phyloP scores from a whole-genome alignment of 2,797 vertebrate species.

The Myotis pilosus region DNA sequence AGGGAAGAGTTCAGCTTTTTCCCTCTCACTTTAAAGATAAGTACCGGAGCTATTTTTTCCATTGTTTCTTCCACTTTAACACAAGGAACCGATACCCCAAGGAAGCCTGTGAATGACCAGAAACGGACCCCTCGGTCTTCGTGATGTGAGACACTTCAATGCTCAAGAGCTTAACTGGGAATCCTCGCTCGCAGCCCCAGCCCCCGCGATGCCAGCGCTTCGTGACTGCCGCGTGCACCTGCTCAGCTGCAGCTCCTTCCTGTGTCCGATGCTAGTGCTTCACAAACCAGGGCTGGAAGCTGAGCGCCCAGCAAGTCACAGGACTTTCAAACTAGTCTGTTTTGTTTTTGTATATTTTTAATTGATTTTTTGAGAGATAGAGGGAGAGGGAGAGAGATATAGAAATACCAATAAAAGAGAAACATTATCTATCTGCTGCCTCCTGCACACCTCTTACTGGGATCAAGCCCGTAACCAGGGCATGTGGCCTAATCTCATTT shows the following conservation, averaged over 20 bases:
- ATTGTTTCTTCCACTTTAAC: not conserved
- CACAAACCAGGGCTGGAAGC: not conserved
- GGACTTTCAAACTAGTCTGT: not conserved
- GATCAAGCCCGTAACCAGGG: too few relatives aligned
- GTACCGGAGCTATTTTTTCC: not conserved
- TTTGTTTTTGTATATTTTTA: not conserved
- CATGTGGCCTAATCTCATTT: too few relatives aligned
- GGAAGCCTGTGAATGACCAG: not conserved
- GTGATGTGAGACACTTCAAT: not conserved
- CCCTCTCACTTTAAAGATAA: not conserved
- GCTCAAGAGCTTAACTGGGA: not conserved
- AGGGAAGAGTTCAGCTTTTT: not conserved
- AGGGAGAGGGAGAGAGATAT: too few relatives aligned
- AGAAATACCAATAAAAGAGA: too few relatives aligned
- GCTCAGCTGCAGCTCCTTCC: not conserved
- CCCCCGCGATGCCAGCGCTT: not conserved
- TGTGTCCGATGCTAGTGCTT: not conserved
- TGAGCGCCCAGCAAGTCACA: not conserved
- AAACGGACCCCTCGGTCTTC: not conserved
- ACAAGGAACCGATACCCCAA: not conserved
- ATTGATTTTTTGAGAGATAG: too few relatives aligned
- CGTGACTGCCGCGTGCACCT: not conserved
- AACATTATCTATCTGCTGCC: too few relatives aligned
- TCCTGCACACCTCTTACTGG: too few relatives aligned
- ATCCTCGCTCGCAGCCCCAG: not conserved